Conservation (phyloP, 2,797 vertebrate species). For the Coendou prehensilis region DNA sequence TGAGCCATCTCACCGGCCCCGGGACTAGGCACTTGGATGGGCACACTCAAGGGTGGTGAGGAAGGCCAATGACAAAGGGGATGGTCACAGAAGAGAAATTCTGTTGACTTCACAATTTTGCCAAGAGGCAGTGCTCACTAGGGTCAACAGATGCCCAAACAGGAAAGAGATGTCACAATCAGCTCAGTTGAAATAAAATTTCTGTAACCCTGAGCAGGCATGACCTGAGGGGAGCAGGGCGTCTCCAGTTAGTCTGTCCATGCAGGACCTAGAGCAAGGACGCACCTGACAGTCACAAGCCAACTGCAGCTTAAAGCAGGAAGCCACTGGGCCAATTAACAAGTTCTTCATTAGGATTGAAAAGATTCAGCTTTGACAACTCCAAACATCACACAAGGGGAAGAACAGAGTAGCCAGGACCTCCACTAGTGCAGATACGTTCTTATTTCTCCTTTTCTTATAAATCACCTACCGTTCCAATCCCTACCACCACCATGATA, state of each 20-base stretch:
- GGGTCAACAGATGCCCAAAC: background rate
- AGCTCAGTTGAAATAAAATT: background rate
- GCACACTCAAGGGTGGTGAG: background rate
- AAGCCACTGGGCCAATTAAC: background rate
- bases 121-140: background rate
- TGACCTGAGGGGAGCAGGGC: background rate
- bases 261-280: background rate
- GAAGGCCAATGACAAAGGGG: background rate
- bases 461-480: constrained; percentile 20
- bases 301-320: constrained; percentile 14
- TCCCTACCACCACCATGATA: constrained; percentile 70
- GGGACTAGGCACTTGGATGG: background rate
- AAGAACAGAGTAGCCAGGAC: constrained; percentile 46
- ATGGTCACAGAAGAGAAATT: background rate
- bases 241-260: background rate
- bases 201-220: background rate
- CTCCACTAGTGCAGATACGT: background rate
- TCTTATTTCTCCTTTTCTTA: constrained; percentile 48
- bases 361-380: background rate
- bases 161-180: background rate
- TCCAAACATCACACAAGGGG: constrained; percentile 25
- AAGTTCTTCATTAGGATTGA: background rate
- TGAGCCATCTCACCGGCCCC: too few relatives aligned
- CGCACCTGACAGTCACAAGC: background rate
- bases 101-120: background rate